These are phyloP conservation scores for Cercopithecus neglectus DNA, from an alignment of 2,797 vertebrate species.

Conservation along the genomic window DNA sequence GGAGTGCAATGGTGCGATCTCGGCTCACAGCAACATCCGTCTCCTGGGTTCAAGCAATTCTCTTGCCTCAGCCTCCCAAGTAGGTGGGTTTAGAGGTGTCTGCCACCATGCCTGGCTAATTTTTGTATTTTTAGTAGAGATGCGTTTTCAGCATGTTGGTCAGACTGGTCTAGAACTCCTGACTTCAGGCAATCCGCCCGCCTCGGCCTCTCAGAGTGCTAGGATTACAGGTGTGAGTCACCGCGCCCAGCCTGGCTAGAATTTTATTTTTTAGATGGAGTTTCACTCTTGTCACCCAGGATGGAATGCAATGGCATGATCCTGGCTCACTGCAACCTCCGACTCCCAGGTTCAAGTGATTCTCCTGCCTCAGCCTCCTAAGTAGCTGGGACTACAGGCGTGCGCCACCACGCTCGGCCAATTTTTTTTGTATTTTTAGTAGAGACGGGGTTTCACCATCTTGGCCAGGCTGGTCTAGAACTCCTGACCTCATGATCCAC, in stretches of 20 bases:
- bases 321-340: no score
- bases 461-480: not conserved
- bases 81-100: not conserved
- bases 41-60: not conserved
- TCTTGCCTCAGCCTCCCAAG: not conserved
- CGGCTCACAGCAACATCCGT: no score
- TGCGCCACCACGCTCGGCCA: not conserved
- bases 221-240: not conserved
- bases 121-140: not conserved
- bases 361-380: not conserved
- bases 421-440: not conserved
- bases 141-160: no score
- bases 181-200: accelerated
- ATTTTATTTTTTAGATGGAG: not conserved
- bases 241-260: not conserved
- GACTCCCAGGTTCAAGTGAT: not conserved
- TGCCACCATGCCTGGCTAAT: not conserved
- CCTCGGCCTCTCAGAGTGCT: not conserved
- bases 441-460: not conserved
- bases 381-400: not conserved
- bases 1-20: no score
- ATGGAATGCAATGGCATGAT: not conserved
- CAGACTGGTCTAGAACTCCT: no score
- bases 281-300: not conserved
- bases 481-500: not conserved